These are phyloP conservation scores for Drosophila suzukii DNA, from an alignment of 1,140 invertebrate genomes.

Conservation along the genomic window DNA sequence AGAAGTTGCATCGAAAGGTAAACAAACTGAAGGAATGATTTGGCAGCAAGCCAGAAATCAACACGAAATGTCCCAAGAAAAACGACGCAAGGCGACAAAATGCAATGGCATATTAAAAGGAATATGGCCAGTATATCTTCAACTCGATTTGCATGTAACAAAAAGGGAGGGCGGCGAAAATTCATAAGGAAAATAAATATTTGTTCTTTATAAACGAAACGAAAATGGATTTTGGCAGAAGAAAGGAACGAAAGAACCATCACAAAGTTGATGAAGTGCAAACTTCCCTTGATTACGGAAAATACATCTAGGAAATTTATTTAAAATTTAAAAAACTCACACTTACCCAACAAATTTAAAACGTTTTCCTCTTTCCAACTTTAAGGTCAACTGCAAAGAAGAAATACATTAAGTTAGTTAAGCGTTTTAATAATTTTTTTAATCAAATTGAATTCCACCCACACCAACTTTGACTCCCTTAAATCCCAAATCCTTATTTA, in stretches of 20 bases:
- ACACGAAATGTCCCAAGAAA: constrained; percentile 39
- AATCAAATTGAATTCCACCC: background rate
- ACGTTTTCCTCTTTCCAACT: background rate
- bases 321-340: background rate
- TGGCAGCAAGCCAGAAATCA: constrained; percentile 48
- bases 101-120: constrained; percentile 20
- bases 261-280: background rate
- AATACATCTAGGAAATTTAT: background rate
- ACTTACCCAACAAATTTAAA: background rate
- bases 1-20: constrained; percentile 42
- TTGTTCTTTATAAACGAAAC: constrained; percentile 18
- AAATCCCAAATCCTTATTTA: no score
- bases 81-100: constrained; percentile 15
- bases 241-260: background rate
- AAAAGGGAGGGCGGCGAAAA: constrained; percentile 1
- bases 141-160: constrained; percentile 39
- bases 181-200: constrained; percentile 48
- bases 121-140: constrained; percentile 12
- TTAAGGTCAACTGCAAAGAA: background rate
- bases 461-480: background rate
- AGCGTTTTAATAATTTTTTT: background rate
- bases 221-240: constrained; percentile 17
- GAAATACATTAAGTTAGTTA: background rate
- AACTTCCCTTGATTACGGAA: background rate
- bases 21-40: constrained; percentile 37